Percentiles rank a stretch among this genome's conserved stretches.
Conservation (phyloP, 1,140 invertebrate genomes). For the Euura lappo region DNA sequence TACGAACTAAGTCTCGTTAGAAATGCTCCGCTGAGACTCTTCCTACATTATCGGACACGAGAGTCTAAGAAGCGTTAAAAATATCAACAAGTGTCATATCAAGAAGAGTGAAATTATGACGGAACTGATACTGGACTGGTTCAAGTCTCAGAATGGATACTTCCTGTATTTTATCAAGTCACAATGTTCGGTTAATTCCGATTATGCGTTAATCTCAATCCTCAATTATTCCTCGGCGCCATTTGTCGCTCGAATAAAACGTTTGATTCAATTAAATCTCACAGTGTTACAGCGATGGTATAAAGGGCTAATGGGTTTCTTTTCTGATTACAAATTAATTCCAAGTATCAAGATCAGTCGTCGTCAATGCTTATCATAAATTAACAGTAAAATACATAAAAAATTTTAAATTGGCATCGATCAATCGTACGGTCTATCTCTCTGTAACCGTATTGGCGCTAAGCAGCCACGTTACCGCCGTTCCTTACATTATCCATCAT, state of each 20-base stretch:
- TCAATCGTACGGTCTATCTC: background rate
- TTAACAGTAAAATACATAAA: background rate
- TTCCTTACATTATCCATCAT: too few relatives aligned
- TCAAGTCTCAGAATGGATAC: too few relatives aligned
- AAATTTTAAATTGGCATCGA: background rate
- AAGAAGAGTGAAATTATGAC: too few relatives aligned
- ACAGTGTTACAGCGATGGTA: background rate
- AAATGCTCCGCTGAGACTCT: too few relatives aligned
- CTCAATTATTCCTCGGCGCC: background rate
- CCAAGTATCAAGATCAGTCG: background rate
- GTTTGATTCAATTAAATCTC: background rate
- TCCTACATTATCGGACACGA: too few relatives aligned
- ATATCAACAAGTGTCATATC: too few relatives aligned
- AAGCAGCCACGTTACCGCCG: background rate
- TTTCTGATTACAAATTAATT: background rate
- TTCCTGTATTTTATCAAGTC: too few relatives aligned
- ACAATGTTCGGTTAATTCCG: too few relatives aligned
- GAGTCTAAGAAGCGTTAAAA: too few relatives aligned
- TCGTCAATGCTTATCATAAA: background rate
- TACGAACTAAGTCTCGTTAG: too few relatives aligned
- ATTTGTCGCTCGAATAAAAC: background rate
- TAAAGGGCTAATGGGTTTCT: conserved; percentile 3
- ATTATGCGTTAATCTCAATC: background rate
- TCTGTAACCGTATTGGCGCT: background rate
- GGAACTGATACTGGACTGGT: too few relatives aligned